Evolutionary conservation across 64 coral and sea anemone species (phyloP).

Genomic region (Cladopsammia gracilis): DNA sequence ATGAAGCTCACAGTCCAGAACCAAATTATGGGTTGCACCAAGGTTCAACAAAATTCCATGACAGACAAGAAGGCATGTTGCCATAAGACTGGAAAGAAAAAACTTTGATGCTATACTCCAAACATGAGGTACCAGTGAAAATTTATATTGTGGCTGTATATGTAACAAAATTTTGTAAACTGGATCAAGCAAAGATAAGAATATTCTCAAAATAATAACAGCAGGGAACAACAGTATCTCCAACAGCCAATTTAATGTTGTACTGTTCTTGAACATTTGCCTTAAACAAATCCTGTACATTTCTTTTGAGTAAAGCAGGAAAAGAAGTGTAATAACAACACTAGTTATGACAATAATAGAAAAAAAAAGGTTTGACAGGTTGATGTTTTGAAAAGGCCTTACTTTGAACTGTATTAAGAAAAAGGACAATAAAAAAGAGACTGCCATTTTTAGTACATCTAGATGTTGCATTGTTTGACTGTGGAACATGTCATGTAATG

Average conservation of each 20-base stretch:
- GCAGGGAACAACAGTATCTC: background rate
- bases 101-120: background rate
- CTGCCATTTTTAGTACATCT: background rate
- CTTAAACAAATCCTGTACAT: background rate
- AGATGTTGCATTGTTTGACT: background rate
- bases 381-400: background rate
- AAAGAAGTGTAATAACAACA: background rate
- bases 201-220: background rate
- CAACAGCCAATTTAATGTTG: background rate
- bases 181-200: slow-evolving; percentile 3
- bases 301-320: background rate
- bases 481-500: background rate
- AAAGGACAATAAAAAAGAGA: background rate
- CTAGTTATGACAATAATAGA: background rate
- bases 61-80: background rate
- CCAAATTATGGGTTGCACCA: background rate
- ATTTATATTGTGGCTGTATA: background rate
- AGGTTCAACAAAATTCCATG: slow-evolving; percentile 1
- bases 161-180: background rate
- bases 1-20: background rate
- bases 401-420: background rate
- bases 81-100: background rate
- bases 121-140: background rate
- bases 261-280: background rate
- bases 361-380: background rate